Conservation (phyloP, 30 jellyfish, hydroid and myxozoan species). For the Morbakka virulenta region DNA sequence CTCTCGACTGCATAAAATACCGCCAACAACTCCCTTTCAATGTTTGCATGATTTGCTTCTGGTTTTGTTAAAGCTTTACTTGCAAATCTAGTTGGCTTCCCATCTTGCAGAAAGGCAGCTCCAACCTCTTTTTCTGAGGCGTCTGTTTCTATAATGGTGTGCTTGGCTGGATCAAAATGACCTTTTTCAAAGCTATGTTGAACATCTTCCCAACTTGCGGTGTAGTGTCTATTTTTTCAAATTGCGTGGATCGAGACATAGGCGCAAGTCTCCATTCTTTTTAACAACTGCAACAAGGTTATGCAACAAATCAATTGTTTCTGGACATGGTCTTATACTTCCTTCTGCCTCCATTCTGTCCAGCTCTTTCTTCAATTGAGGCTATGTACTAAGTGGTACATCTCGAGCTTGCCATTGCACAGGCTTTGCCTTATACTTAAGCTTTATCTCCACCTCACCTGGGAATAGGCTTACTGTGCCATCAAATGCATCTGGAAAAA, state of each 20-base stretch:
- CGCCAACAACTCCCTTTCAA: too few relatives aligned
- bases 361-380: constrained; percentile 9
- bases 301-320: constrained; percentile 5
- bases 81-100: too few relatives aligned
- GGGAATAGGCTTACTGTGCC: not conserved
- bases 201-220: constrained; percentile 15
- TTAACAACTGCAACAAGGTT: constrained; percentile 22
- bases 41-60: too few relatives aligned
- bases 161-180: too few relatives aligned
- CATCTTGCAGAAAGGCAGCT: too few relatives aligned
- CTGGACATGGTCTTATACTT: not conserved
- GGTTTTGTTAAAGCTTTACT: too few relatives aligned
- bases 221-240: not conserved
- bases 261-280: not conserved
- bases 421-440: constrained; percentile 19
- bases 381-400: not conserved
- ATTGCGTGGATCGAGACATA: not conserved
- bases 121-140: too few relatives aligned
- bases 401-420: constrained; percentile 12
- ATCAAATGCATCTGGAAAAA: too few relatives aligned
- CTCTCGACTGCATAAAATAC: too few relatives aligned
- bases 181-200: constrained; percentile 28
- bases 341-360: constrained; percentile 43
- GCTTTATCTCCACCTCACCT: constrained; percentile 28
- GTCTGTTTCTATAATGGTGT: too few relatives aligned